Conservation (phyloP, 1,140 invertebrate genomes). For the Drosophila nebulosa region DNA sequence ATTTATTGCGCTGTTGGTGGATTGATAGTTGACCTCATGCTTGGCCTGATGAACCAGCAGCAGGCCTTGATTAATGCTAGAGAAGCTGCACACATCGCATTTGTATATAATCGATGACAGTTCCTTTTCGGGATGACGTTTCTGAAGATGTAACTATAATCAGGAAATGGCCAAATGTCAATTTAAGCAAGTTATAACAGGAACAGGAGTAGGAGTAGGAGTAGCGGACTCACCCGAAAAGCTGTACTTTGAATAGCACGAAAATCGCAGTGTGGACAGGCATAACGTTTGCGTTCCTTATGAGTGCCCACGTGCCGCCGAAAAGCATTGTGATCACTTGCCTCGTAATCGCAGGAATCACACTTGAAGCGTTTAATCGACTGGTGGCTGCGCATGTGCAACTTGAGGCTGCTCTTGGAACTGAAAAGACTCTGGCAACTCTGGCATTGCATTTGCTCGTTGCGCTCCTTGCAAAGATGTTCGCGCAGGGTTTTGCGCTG, state of each 20-base stretch:
- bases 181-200: background rate
- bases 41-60: conserved; percentile 71
- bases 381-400: conserved; percentile 87
- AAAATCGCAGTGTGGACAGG: conserved; percentile 87
- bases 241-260: conserved; percentile 86
- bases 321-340: conserved; percentile 91
- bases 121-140: conserved; percentile 70
- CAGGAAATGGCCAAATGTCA: no score
- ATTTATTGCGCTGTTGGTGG: background rate
- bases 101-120: conserved; percentile 62
- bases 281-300: conserved; percentile 85
- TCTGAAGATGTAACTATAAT: conserved; percentile 65
- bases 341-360: conserved; percentile 87
- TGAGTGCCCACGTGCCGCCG: conserved; percentile 90
- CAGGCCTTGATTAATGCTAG: conserved; percentile 70
- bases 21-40: conserved; percentile 36
- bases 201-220: no score
- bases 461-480: conserved; percentile 70
- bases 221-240: conserved; percentile 82
- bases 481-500: conserved; percentile 70
- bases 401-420: conserved; percentile 84
- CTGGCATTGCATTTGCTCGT: conserved; percentile 84
- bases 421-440: conserved; percentile 87
- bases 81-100: conserved; percentile 59
- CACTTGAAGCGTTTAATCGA: conserved; percentile 92